Percentiles rank a stretch among this genome's conserved stretches.
Evolutionary conservation across 2,888 invertebrate species (phyloP).

Genomic region (Salpingus planirostris): DNA sequence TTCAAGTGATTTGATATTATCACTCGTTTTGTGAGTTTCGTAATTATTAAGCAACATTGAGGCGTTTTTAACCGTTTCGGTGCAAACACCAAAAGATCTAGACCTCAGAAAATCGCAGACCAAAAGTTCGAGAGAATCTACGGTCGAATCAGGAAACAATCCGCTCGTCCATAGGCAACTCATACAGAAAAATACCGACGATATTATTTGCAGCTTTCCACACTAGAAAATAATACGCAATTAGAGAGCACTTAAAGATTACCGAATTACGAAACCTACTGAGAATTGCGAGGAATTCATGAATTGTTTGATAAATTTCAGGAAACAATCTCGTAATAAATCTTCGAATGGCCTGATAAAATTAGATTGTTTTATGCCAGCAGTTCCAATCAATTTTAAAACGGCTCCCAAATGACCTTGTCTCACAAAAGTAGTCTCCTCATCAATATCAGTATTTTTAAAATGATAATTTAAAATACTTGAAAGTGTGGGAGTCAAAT

Average conservation of each 20-base stretch:
- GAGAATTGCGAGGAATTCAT: too few species aligned
- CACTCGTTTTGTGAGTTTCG: conserved; percentile 35
- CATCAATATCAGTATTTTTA: conserved; percentile 46
- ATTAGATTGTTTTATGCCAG: too few species aligned
- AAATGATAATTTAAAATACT: conserved; percentile 51
- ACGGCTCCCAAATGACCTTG: conserved; percentile 50
- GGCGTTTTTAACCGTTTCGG: conserved; percentile 39
- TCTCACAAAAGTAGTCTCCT: conserved; percentile 43
- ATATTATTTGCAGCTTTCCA: conserved; percentile 36
- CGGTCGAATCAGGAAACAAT: too few species aligned
- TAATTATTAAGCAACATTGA: conserved; percentile 45
- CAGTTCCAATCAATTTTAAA: conserved; percentile 17
- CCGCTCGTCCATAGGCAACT: too few species aligned
- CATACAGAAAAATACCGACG: too few species aligned
- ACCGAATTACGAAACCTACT: too few species aligned
- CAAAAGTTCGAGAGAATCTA: too few species aligned
- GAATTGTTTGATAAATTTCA: too few species aligned
- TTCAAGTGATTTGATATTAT: conserved; percentile 42
- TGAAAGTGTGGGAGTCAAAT: conserved; percentile 49
- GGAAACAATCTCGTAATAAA: too few species aligned
- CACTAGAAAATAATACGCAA: conserved; percentile 29
- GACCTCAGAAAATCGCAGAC: conserved; percentile 40
- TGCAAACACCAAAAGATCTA: conserved; percentile 41
- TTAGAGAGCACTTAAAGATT: too few species aligned
- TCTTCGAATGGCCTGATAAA: too few species aligned